Evolutionary conservation across 2,797 vertebrate genomes (phyloP).

Genomic region (Odontamblyopus rebecca): DNA sequence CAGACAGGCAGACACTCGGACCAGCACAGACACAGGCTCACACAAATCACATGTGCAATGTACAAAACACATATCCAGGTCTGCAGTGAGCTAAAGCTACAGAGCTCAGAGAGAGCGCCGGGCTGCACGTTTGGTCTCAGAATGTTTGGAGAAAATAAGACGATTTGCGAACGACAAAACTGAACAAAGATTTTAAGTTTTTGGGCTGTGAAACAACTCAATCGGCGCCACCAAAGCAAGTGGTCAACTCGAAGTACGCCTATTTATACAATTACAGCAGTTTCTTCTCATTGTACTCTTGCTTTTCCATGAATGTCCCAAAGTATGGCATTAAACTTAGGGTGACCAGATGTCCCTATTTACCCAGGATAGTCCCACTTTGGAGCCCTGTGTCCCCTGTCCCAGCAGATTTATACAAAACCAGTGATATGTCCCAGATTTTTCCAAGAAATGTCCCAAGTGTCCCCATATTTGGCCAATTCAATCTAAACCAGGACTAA

Average conservation of each 20-base stretch:
- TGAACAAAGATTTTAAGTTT: constrained; percentile 13
- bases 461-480: too few species aligned
- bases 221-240: not conserved
- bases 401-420: too few species aligned
- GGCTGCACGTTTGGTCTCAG: constrained; percentile 12
- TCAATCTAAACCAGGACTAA: too few species aligned
- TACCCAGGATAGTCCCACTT: too few species aligned
- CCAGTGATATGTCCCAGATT: too few species aligned
- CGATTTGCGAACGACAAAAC: not conserved
- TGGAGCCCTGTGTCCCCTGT: too few species aligned
- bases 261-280: not conserved
- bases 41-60: constrained; percentile 60
- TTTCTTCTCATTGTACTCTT: not conserved
- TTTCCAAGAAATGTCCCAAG: too few species aligned
- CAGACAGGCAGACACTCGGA: constrained; percentile 38
- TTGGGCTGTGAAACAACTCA: not conserved
- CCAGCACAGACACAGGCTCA: constrained; percentile 62
- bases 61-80: constrained; percentile 37
- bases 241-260: not conserved
- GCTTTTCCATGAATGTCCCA: not conserved
- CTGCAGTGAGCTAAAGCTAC: constrained; percentile 21
- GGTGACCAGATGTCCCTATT: too few species aligned
- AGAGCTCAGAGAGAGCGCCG: not conserved
- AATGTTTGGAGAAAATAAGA: constrained; percentile 36
- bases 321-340: not conserved